Conservation (phyloP, 2,113 vertebrate species). For the Centropus unirufus region DNA sequence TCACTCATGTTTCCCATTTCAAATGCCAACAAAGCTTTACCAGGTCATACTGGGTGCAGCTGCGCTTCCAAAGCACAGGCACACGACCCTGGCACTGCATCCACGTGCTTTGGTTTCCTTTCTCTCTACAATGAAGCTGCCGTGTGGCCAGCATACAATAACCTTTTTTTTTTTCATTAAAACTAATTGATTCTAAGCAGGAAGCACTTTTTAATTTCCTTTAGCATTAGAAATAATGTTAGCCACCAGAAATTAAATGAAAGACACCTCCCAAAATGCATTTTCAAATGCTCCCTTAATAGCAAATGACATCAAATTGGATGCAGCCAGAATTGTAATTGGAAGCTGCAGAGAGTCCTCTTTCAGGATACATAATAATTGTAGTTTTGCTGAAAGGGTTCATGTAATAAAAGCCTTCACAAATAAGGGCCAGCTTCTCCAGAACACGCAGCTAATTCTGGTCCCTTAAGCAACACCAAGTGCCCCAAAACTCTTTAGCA, state of each 20-base stretch:
- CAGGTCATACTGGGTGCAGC: background rate
- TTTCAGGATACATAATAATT: slow-evolving; percentile 13
- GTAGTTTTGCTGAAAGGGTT: background rate
- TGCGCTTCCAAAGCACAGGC: background rate
- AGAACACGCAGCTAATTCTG: background rate
- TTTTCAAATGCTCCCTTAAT: slow-evolving; percentile 16
- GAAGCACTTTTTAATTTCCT: slow-evolving; percentile 45
- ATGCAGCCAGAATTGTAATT: slow-evolving; percentile 1
- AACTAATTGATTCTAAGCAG: slow-evolving; percentile 24
- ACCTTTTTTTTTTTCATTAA: background rate
- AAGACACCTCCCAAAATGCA: slow-evolving; percentile 23
- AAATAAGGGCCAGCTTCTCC: background rate
- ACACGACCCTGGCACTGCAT: background rate
- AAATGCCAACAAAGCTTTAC: background rate
- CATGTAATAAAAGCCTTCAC: background rate
- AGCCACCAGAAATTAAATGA: background rate
- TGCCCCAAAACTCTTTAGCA: background rate
- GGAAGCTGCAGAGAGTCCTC: slow-evolving; percentile 3
- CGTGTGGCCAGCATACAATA: background rate
- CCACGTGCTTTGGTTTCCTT: background rate
- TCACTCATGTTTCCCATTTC: fast-evolving
- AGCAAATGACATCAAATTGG: background rate
- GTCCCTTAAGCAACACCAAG: background rate
- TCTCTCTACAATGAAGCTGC: background rate
- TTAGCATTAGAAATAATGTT: background rate